Percentiles rank a stretch among this genome's conserved stretches.
Evolutionary conservation across 2,113 vertebrate genomes (phyloP).

Genomic region (Cynocephalus volans): DNA sequence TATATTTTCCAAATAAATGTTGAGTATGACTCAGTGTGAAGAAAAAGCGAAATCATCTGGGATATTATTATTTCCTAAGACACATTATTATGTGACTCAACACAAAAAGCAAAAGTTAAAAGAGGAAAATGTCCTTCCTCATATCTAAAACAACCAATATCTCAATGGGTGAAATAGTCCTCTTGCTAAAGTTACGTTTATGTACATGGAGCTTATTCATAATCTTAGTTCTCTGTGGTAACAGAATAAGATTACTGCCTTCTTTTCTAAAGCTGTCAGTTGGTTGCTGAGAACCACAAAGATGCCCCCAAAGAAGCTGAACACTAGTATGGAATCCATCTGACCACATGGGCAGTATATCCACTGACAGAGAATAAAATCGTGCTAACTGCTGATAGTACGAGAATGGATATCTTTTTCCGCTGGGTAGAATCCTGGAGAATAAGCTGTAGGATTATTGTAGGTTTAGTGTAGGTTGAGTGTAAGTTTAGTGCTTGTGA

Average conservation of each 20-base stretch:
- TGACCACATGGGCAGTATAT: neutral
- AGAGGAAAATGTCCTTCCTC: neutral
- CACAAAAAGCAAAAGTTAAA: slow-evolving; percentile 6
- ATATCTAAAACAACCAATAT: neutral
- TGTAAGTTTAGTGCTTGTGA: neutral
- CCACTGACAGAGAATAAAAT: neutral
- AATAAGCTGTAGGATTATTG: neutral
- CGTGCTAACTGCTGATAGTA: neutral
- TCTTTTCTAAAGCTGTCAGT: neutral
- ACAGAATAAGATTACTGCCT: neutral
- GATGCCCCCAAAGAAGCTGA: neutral
- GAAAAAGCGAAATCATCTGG: neutral
- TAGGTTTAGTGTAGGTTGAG: neutral
- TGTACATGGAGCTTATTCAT: neutral
- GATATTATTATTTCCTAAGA: slow-evolving; percentile 22
- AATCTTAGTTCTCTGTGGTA: neutral
- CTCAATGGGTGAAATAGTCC: neutral
- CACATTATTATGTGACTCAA: neutral
- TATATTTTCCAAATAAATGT: slow-evolving; percentile 28
- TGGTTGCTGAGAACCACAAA: neutral
- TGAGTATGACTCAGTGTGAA: neutral
- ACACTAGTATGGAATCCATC: neutral
- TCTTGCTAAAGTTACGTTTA: neutral
- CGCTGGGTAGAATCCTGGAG: neutral
- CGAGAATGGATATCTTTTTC: neutral